Evolutionary conservation across 2,888 invertebrate species (phyloP), one percentile per base, ranked within the genome.

Genomic region (Dione juno): DNA sequence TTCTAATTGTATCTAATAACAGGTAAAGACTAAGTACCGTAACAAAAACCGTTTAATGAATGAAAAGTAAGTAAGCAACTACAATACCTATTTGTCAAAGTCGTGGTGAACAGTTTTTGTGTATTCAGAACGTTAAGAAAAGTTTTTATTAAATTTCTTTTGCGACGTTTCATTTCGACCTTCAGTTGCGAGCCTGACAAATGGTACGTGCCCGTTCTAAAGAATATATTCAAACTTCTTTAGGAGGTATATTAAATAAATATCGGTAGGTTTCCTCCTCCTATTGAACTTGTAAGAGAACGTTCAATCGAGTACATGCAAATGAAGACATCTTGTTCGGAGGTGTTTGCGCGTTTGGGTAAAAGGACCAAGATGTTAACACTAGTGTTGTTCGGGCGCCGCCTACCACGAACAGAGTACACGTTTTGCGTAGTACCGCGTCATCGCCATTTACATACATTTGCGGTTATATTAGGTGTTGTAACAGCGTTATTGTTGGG

Each of bases 281-380:
- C 81, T 82, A 86, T 87, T 84, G 86, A 84, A 84, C 85, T 83
- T 82, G 87, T 84, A 81, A 78, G 81, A 74, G 82, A 81, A 76
- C 79, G 84, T 77, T 78, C 77, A 78, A 77, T 80, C 81, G 83
- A 83, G 54, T 54, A 40, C 85, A 92, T 92, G 91, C 87, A 91
- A 92, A 92, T 91, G 86, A 88, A 87, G 88, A 87, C 88, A 87
- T 86, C 88, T 86, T 80, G 84, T 78, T 82, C 84, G 82, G 82
- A 85, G 83, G 64, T 88, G 87, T 90, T 89, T 87, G 88, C 85
- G 84, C 79, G 81, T 79, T 76, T 77, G 80, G 80, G 80, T 66
- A 43, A 64, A 67, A 78, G 81, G 80, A 37, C 78, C 81, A 87
- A 88, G 86, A 87, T 88, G 88, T 86, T 86, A 86, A 81, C 82